Base-by-base conservation (phyloP, 1,140 invertebrate genomes). In the Zeugodacus cucurbitae region DNA sequence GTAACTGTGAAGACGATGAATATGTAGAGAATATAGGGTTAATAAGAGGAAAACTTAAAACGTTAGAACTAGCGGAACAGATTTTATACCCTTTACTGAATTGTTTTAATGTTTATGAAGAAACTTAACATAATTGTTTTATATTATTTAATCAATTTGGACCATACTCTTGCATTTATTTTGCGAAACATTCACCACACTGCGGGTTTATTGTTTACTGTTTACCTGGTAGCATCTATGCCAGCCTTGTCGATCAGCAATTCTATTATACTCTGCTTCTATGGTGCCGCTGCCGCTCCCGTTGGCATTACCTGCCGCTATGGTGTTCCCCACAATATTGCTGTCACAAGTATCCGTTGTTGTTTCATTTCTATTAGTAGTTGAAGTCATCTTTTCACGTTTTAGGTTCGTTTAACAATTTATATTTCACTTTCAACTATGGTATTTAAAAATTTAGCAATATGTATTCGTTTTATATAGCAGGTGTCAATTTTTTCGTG, bases 261-360 rank as follows among this genome's bases (percentile, higher is more conserved):
- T 95, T 90, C 96, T 95, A 89, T 94, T 94, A 92, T 96, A 97
- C 94, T 96, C 96, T 6, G 94, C 94, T 94, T 96, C 96, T 88
- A 97, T 94, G 89, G 94, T 95, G 91, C 94, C 95, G 89, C 94
- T 93, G 34, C 90, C 14, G 70, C 20, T 74, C 22, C 4, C 41
- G 3, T 82, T 48, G 74, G 6, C 41, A 6, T 82, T 48, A 14
- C 41, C n/a, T 82, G 37, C 74, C n/a, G 41, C 22, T 29, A 10
- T 48, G 74, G n/a, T 82, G 41, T 11, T 82, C 22, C 74, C 41
- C 7, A 41, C 88, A 87, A 14, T 41, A 32, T 88, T 62, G 41
- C 89, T 82, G 89, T n/a, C 64, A 34, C 41, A 87, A 86, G 67
- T 74, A 88, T 57, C 59, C 29, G 58, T 86, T 20, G 62, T 20